Conservation (phyloP, 2,888 invertebrate species). For the Parnassius glacialis region DNA sequence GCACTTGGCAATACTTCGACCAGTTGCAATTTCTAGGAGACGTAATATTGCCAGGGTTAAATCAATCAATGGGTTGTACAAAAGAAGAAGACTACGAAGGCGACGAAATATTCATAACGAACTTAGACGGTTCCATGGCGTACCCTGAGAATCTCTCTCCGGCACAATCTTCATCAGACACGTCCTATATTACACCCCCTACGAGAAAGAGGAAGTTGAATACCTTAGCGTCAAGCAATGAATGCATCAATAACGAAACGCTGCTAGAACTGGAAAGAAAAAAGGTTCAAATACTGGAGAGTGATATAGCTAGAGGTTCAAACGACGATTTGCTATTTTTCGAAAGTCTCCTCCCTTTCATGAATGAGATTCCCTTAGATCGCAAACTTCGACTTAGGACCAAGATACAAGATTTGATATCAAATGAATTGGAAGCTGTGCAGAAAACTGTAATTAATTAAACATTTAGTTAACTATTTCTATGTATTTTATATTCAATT, state of each 20-base stretch:
- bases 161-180: slow-evolving; percentile 25
- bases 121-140: slow-evolving; percentile 23
- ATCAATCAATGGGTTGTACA: slow-evolving; percentile 9
- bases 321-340: slow-evolving; percentile 38
- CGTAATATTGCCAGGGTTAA: slow-evolving; percentile 8
- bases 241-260: slow-evolving; percentile 28
- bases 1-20: slow-evolving; percentile 35
- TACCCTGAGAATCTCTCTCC: slow-evolving; percentile 25
- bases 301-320: slow-evolving; percentile 31
- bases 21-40: slow-evolving; percentile 30
- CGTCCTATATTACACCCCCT: slow-evolving; percentile 26
- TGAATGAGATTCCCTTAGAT: slow-evolving; percentile 35
- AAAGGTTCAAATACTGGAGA: slow-evolving; percentile 30
- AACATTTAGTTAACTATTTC: neutral
- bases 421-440: slow-evolving; percentile 33
- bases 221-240: slow-evolving; percentile 24
- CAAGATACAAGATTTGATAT: slow-evolving; percentile 39
- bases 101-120: slow-evolving; percentile 27
- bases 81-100: slow-evolving; percentile 28
- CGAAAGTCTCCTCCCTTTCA: slow-evolving; percentile 38
- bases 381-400: slow-evolving; percentile 35
- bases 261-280: slow-evolving; percentile 28
- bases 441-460: slow-evolving; percentile 5
- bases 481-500: neutral
- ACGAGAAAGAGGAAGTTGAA: slow-evolving; percentile 26